phyloP scores from a whole-genome alignment of 2,888 invertebrate species.

The Heteromurus nitidus region DNA sequence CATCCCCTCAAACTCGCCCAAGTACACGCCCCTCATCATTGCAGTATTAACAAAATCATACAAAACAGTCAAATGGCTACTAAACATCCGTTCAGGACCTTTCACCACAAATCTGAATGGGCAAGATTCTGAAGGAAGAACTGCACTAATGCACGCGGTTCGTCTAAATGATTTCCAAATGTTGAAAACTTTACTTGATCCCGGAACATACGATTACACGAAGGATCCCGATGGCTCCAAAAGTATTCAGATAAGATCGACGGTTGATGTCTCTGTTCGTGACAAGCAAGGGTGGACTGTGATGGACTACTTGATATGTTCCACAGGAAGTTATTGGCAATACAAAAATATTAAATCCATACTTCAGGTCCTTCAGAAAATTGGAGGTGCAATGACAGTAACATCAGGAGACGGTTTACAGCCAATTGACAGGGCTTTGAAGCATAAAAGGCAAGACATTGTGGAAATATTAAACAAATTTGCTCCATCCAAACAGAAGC shows the following conservation, averaged over 20 bases:
- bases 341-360: constrained; percentile 53
- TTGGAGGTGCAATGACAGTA: constrained; percentile 13
- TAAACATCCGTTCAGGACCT: constrained; percentile 29
- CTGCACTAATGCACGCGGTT: constrained; percentile 72
- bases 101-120: constrained; percentile 62
- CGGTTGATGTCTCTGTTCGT: constrained; percentile 29
- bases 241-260: neutral
- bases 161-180: constrained; percentile 70
- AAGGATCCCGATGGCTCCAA: constrained; percentile 48
- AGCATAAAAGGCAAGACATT: constrained; percentile 40
- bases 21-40: constrained; percentile 67
- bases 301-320: constrained; percentile 64
- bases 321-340: constrained; percentile 38
- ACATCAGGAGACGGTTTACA: constrained; percentile 44
- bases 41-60: constrained; percentile 66
- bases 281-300: constrained; percentile 69
- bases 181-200: constrained; percentile 69
- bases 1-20: constrained; percentile 27
- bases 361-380: constrained; percentile 44
- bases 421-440: constrained; percentile 51
- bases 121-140: constrained; percentile 67
- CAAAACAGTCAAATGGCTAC: constrained; percentile 69
- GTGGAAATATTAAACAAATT: constrained; percentile 42
- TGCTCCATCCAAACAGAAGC: neutral
- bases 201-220: constrained; percentile 44